Base-by-base conservation (phyloP, 1,140 invertebrate genomes). In the Drosophila trapezifrons region DNA sequence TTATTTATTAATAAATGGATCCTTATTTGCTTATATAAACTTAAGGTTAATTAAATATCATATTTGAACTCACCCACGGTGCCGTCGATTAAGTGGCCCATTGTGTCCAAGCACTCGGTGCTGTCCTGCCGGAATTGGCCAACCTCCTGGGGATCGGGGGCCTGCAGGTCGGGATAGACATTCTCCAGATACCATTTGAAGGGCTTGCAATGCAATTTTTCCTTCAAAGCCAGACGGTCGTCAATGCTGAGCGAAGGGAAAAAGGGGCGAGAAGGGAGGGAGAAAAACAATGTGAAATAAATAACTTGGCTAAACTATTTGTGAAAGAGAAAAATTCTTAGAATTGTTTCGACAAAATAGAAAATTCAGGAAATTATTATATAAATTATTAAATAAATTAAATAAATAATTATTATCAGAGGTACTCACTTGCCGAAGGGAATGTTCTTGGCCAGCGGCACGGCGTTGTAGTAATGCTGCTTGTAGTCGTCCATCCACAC, bases 161-260 rank as follows among this genome's bases (percentile, higher is more conserved):
- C 94, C 83, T 95, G 94, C 54, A 98, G 93, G 92, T 99, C 97
- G 13, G 98, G 98, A 93, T 99, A 99, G 22, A 99, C 98, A 91
- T 99, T 96, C 76, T 98, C 95, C 82, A 99, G 92, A 93, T 99
- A 99, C 99, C 99, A 99, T 80, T 96, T 96, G 93, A 99, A 99
- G 10, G 96, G 95, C 91, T 99, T 98, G 93, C 98, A 99, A 46
- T 98, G 94, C 17, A 99, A 93, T 78, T 94, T 94, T 83, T 96
- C 94, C 69, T 97, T 95, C 46, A 99, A 92, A 37, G 95, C 95
- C 64, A 98, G 92, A 60, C 98, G 95, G 84, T 98, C 97, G 56
- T 97, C 95, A 91, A 98, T 97, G 92, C 97, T 98, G 92, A 93
- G 76, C 0, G 25, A 17, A 20, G 4, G n/a, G 7, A 20, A 17